These are phyloP conservation scores for Tillus elongatus DNA, from an alignment of 2,888 invertebrate genomes.

Conservation along the genomic window DNA sequence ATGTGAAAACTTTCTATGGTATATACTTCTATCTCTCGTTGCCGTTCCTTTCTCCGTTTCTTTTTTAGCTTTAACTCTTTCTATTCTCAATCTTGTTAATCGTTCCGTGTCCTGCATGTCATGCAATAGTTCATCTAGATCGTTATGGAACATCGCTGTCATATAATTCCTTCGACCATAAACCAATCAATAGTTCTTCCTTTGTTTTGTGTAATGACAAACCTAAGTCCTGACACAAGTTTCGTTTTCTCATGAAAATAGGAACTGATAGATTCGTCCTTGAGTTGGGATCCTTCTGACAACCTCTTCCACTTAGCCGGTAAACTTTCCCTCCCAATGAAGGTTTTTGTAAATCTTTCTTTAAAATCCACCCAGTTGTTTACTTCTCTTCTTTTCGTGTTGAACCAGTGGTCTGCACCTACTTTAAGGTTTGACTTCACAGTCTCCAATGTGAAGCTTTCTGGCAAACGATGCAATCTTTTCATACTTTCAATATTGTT, in stretches of 20 bases:
- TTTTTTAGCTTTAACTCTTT: conserved; percentile 6
- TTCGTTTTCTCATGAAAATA: conserved; percentile 9
- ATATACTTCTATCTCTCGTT: too few species aligned
- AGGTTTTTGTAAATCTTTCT: too few species aligned
- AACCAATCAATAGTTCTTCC: conserved; percentile 7
- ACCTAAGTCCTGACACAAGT: conserved; percentile 3
- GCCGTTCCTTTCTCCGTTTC: too few species aligned
- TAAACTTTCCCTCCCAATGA: too few species aligned
- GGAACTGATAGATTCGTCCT: conserved; percentile 5
- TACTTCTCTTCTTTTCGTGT: too few species aligned
- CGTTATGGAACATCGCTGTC: background rate
- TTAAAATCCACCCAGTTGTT: too few species aligned
- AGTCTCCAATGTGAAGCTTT: conserved; percentile 1
- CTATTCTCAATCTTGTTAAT: background rate
- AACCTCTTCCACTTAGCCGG: conserved; percentile 5
- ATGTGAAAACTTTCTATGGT: too few species aligned
- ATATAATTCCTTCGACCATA: conserved; percentile 8
- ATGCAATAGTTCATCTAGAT: conserved; percentile 5
- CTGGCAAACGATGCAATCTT: conserved; percentile 5
- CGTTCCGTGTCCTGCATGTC: background rate
- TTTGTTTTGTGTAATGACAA: conserved; percentile 6
- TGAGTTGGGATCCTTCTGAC: conserved; percentile 5
- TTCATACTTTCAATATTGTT: conserved; percentile 1
- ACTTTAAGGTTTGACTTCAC: conserved; percentile 1
- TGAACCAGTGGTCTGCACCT: background rate